Evolutionary conservation across 1,140 invertebrate genomes (phyloP), one percentile per base, ranked within the genome.

Genomic region (Drosophila mojavensis): DNA sequence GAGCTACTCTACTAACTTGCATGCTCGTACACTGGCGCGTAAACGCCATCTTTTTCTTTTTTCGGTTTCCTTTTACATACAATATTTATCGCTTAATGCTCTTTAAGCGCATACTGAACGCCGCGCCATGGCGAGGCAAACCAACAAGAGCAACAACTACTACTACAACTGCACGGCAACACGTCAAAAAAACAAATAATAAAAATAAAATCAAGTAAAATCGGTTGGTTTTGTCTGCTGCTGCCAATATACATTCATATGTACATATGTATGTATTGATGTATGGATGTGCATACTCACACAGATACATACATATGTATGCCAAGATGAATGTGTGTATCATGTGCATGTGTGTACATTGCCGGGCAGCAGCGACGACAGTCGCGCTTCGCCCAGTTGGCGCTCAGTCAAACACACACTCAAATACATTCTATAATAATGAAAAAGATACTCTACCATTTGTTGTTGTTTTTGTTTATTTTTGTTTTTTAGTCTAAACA

Each of bases 41-140:
- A 78, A 88, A 80, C 84, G 77, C 80, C 85, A 89, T 88, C 85
- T 88, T 84, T 79, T 83, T 88, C 45, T 64, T 81, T 88, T 88
- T 84, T 79, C 79, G 76, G 73, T 81, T 88, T 79, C 73, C 81
- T 84, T 84, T 81, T 88, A 79, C 78, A 77, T 78, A 81, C 81
- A 75, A 75, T 80, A 89, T 89, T 88, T 78, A 89, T 88, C 85
- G 78, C 76, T 81, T 89, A 69, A 81, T 78, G 75, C 74, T 67
- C 74, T 84, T 84, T 80, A 68, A 47, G 66, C 69, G 68, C 60
- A 28, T 45, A 48, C 30, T 54, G 53, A 65, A 64, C 58, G 56
- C 43, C 28, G 66, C 65, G 62, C 50, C 60, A 13, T 26, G 36
- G 20, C 30, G 56, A 51, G 39, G 51, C 62, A 73, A 58, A 50